Evolutionary conservation across 23 tunicate species (phyloP), one percentile per base, ranked within the genome.

Genomic region (Styela clava): DNA sequence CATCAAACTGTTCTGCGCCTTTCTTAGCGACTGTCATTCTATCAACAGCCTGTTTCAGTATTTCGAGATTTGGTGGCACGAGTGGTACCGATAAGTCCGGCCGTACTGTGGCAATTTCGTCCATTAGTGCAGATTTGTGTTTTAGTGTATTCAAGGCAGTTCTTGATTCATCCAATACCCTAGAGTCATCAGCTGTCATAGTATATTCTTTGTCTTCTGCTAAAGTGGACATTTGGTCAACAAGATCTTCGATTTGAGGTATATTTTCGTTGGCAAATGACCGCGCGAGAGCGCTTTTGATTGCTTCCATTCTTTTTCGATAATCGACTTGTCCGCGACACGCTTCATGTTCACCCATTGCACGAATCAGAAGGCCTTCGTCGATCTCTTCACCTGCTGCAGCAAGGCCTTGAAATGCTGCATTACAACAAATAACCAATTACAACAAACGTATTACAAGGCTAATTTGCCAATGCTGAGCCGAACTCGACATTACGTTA

Each of bases 301-400:
- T 79, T 61, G 74, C 69, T 71, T 89, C 94, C 94, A 89, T 89
- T 72, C 85, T 74, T 51, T 64, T 78, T 25, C 94, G 69, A 78
- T 89, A 89, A 68, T 89, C 85, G 22, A 89, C 34, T 76, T 51
- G 74, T 20, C 94, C 94, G 19, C 88, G 74, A 0, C 78, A 51
- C 12, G 77, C 61, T 73, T 89, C 94, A 36, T 84, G 77, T 35
- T 84, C 86, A 2, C 89, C 69, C 70, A 78, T 89, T 62, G 85
- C 88, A 1, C 94, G 81, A 22, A 83, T 35, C 62, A 89, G 78
- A 20, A 79, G 2, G 7, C 88, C 94, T 73, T 89, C 94, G 63
- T 89, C 88, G 3, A 89, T 74, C 62, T 89, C 94, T 71, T 84
- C 94, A 3, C 94, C 94, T 31, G 87, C 74, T 79, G 88, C 88